Percentiles rank a stretch among this genome's conserved stretches.
These are phyloP conservation scores for Holotrichia oblita DNA, from an alignment of 1,140 invertebrate genomes.

Conservation along the genomic window DNA sequence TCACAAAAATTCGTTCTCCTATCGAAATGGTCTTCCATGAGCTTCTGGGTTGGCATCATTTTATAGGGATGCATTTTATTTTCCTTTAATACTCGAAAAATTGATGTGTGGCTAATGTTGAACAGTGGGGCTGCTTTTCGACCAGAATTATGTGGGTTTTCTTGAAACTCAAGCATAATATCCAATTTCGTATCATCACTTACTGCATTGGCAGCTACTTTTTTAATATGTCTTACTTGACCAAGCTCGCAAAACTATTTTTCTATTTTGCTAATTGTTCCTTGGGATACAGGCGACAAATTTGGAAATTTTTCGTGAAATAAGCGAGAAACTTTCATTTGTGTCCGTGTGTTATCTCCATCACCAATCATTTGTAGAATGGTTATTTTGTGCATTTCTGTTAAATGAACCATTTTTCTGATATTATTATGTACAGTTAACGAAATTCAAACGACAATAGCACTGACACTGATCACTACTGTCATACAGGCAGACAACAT, in stretches of 20 bases:
- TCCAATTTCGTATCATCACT: slow-evolving; percentile 12
- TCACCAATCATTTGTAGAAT: not conserved
- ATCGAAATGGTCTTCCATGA: slow-evolving; percentile 44
- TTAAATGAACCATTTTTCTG: no score
- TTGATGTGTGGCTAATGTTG: slow-evolving; percentile 10
- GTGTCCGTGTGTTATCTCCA: slow-evolving; percentile 5
- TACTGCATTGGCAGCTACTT: not conserved
- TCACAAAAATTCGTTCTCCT: slow-evolving; percentile 47
- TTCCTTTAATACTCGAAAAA: slow-evolving; percentile 1
- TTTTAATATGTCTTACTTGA: not conserved
- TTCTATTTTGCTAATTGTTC: slow-evolving; percentile 10
- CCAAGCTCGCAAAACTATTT: slow-evolving; percentile 5
- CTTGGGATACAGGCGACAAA: slow-evolving; percentile 7
- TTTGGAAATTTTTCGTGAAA: not conserved
- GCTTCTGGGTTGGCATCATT: slow-evolving; percentile 42
- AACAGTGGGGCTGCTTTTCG: slow-evolving; percentile 22
- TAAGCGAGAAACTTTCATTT: not conserved
- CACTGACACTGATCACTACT: not conserved
- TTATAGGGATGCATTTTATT: slow-evolving; percentile 40
- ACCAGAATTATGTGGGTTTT: not conserved
- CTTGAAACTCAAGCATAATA: not conserved
- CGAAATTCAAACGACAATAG: no score
- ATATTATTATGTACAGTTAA: no score
- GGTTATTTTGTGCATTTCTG: no score
- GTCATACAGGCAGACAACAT: not conserved